Evolutionary conservation across 2,113 vertebrate species (phyloP), one percentile per base, ranked within the genome.

Genomic region (Rhinolophus ferrumequinum): DNA sequence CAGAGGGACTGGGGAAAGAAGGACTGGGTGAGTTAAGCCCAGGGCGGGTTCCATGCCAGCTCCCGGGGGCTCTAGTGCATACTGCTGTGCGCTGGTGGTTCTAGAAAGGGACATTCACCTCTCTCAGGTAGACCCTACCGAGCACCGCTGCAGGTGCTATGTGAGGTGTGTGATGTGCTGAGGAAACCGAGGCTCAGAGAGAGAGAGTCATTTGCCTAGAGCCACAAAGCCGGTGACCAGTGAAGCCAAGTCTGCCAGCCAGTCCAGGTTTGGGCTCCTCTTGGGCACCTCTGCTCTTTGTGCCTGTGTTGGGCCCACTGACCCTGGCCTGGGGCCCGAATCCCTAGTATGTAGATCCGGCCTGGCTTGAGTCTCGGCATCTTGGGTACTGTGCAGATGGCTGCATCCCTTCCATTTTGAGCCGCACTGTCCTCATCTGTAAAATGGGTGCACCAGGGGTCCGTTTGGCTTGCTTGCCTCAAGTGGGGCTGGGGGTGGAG

Each of bases 271-370:
- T n/a, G 18, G 60, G 47, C 67, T 62, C 62, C 66, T 21, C 47
- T 28, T 85, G 69, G 52, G 38, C 80, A 60, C 69, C 30, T 73
- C 38, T 90, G 44, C 14, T 52, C 64, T 54, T 83, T 70, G 52
- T 75, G 26, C 30, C 54, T 75, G 28, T 67, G 15, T 75, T 28
- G 52, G 62, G 2, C 50, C 82, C 54, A 8, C 7, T 75, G 38
- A 38, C 50, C 21, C 3, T 52, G 62, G 12, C 72, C 50, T 47
- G 33, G 38, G 56, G 4, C 62, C 90, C 58, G 11, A 16, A 50
- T 6, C 24, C 54, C 56, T 3, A 1, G 69, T 4, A 33, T 0
- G 0, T 12, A n/a, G 28, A 16, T 33, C 72, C 64, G 7, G 18
- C 26, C 41, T 12, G 56, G 18, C 26, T 35, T 12, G 56, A 47